Evolutionary conservation across 2,113 vertebrate species (phyloP).

Genomic region (Bombycilla garrulus): DNA sequence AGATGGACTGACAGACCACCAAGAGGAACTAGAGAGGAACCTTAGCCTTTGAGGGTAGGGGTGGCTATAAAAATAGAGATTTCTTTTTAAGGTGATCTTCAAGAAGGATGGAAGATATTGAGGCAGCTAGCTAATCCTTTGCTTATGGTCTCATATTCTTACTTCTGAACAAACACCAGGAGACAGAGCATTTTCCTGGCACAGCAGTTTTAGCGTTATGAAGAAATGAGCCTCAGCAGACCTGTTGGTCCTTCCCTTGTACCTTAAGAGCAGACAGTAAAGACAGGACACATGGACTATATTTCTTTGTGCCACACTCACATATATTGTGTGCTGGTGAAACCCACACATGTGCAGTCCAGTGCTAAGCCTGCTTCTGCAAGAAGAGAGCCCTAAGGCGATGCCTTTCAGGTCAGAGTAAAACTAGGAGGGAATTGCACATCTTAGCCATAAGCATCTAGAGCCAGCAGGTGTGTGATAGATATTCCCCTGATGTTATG

Average conservation of each 20-base stretch:
- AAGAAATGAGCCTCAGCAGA: neutral
- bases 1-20: neutral
- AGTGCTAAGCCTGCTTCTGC: neutral
- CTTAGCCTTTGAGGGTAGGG: neutral
- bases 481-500: neutral
- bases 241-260: neutral
- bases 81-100: neutral
- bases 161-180: neutral
- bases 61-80: neutral
- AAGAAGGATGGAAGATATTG: neutral
- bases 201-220: neutral
- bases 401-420: neutral
- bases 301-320: neutral
- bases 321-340: neutral
- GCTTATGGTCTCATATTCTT: neutral
- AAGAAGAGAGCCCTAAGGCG: neutral
- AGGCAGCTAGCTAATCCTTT: neutral
- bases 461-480: neutral
- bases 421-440: neutral
- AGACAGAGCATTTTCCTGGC: neutral
- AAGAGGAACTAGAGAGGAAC: neutral
- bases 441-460: neutral
- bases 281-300: neutral
- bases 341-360: fast-evolving
- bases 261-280: neutral